A percentile compares a stretch with the other conserved stretches of the same genome.
phyloP scores from a whole-genome alignment of 1,140 invertebrate species.

The Leptopilina clavipes region DNA sequence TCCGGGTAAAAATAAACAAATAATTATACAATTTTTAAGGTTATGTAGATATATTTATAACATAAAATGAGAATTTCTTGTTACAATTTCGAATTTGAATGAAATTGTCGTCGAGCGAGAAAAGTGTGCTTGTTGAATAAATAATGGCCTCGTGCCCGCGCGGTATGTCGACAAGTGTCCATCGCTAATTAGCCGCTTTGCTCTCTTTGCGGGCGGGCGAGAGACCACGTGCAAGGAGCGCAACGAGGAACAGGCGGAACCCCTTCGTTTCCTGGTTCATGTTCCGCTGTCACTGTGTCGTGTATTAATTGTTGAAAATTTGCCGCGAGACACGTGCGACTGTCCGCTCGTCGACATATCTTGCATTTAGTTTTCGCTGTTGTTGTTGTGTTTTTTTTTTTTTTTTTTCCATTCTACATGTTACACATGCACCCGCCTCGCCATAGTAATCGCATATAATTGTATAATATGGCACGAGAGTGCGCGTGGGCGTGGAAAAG shows the following conservation, averaged over 20 bases:
- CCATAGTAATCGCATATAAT: not conserved
- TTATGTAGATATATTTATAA: not conserved
- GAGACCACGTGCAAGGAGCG: slow-evolving; percentile 22
- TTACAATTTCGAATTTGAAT: not conserved
- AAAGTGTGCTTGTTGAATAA: slow-evolving; percentile 19
- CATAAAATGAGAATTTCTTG: too few relatives aligned
- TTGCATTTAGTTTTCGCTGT: not conserved
- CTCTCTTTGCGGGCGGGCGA: slow-evolving; percentile 24
- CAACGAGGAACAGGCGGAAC: slow-evolving; percentile 28
- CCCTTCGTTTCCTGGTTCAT: slow-evolving; percentile 33
- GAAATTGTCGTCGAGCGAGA: slow-evolving; percentile 5
- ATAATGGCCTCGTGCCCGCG: not conserved
- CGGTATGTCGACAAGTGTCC: slow-evolving; percentile 28
- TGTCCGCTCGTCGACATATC: slow-evolving; percentile 9
- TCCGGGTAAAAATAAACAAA: too few relatives aligned
- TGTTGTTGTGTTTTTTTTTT: too few relatives aligned
- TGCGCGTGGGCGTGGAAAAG: slow-evolving; percentile 1
- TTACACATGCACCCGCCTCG: not conserved
- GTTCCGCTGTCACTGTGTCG: slow-evolving; percentile 22
- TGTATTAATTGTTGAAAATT: slow-evolving; percentile 33
- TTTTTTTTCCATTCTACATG: not conserved
- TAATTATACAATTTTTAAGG: not conserved
- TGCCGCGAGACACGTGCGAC: slow-evolving; percentile 30
- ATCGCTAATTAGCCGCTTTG: slow-evolving; percentile 30
- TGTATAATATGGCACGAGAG: not conserved